Evolutionary conservation across 2,113 vertebrate species (phyloP), one percentile per base, ranked within the genome.

Genomic region (Passer montanus): DNA sequence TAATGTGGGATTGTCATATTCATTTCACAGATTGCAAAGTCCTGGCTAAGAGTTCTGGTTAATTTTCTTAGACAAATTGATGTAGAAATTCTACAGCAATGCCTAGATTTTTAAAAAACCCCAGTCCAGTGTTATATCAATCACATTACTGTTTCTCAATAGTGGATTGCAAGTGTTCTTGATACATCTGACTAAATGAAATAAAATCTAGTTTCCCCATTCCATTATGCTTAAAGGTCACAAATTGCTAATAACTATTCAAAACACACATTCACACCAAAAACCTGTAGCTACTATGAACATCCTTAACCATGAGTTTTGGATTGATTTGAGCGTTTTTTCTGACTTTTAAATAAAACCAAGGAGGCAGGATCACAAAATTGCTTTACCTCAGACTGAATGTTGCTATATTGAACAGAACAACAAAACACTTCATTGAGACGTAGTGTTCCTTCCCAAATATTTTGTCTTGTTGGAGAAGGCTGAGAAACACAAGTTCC

Each of bases 221-320:
- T 84, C 33, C 47, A 44, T 86, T 94, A 60, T 22, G 44, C 56
- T 93, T 95, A 90, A 95, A 95, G 90, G 76, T 84, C 94, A 94
- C 26, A 63, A 90, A 70, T 64, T 2, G 0, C 82, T 53, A 47
- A 35, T 50, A 78, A 59, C 49, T 66, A 47, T 74, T 91, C 47
- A 74, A 83, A 92, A 83, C 22, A 87, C 7, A 58, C 28, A 46
- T n/a, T 66, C 55, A 74, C 18, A 49, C 37, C 24, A 83, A 88
- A 89, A 88, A 28, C 24, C 35, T 74, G 17, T 56, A 52, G 24
- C 43, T 83, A 35, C 68, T 64, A 27, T 72, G 55, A 53, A 33
- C 20, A 44, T 58, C 35, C 31, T 83, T 73, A 82, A 62, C 23
- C 37, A 47, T 10, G 27, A 28, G 21, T 3, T 79, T 82, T 78